Base-by-base conservation (phyloP, 2,888 invertebrate genomes). In the Drosophila atroscutellata region DNA sequence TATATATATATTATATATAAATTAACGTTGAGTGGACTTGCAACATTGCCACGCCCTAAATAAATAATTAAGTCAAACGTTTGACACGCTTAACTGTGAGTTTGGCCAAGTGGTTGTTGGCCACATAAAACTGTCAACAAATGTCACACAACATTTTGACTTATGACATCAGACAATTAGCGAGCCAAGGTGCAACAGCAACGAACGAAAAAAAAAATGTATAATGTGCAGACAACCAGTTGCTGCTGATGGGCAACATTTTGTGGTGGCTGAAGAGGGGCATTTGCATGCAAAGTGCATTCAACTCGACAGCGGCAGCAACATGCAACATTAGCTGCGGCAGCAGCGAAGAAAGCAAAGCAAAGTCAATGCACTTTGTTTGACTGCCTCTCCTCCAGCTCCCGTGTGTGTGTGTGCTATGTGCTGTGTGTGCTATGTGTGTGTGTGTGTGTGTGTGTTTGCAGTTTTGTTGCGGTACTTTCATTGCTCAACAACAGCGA, bases 401-500 rank as follows among this genome's bases (percentile, higher is more conserved):
- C 9, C 9, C 9, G 8, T 26, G 32, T 54, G 36, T 32, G 11
- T 50, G 32, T 52, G 45, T 77, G 32, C 36, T 37, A 37, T 36
- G 36, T 30, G 30, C 30, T 52, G 47, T 66, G 34, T 52, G 39
- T 77, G 32, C 36, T 15, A 15, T 13, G 13, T 30, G 30, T 66
- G 30, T 52, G n/a, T 49, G 45, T 37, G 55, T 56, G n/a, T 59
- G 56, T 72, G 55, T 68, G 60, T 62, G 45, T 82, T 59, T 85
- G 80, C 77, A 80, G 77, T 73, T 83, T 85, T 85, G 86, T 83
- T 86, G 89, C 86, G 86, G 86, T 86, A 86, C 86, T 86, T 86
- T 86, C 86, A 89, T 86, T 86, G 87, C 86, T 90, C 75, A 79
- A 88, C 85, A 70, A 45, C 45, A 45, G 45, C 45, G 45, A 45